Percentiles rank a stretch among this genome's conserved stretches.
These are phyloP conservation scores for Hypolimnas misippus DNA, from an alignment of 2,888 invertebrate genomes.

Conservation along the genomic window DNA sequence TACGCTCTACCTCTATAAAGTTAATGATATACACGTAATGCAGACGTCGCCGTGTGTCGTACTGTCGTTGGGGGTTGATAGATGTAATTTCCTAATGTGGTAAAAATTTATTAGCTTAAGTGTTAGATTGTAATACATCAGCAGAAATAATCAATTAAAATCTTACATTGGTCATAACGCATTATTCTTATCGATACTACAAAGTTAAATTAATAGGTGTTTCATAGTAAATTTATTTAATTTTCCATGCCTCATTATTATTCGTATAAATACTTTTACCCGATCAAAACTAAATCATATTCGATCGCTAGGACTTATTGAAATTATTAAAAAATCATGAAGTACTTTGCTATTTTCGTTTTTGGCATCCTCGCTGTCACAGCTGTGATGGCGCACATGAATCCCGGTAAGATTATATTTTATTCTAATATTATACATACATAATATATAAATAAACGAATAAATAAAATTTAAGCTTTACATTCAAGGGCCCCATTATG, in stretches of 20 bases:
- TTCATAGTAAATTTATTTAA: background rate
- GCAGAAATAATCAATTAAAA: background rate
- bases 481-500: too few species aligned
- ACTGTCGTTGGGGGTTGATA: too few species aligned
- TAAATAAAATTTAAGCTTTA: too few species aligned
- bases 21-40: too few species aligned
- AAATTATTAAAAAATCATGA: slow-evolving; percentile 2
- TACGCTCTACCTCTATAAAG: too few species aligned
- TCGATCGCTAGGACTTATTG: background rate
- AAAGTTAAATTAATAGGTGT: slow-evolving; percentile 1
- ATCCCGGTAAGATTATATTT: background rate
- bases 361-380: background rate
- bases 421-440: too few species aligned
- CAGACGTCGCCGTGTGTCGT: too few species aligned
- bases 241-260: background rate
- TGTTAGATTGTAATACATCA: too few species aligned
- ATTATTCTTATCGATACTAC: background rate
- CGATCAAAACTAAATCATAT: background rate
- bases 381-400: background rate
- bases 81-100: too few species aligned
- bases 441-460: too few species aligned
- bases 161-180: background rate
- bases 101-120: too few species aligned
- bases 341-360: slow-evolving; percentile 1
- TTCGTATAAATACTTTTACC: background rate